Evolutionary conservation across 2,113 vertebrate genomes (phyloP).

Genomic region (Parotia lawesii): DNA sequence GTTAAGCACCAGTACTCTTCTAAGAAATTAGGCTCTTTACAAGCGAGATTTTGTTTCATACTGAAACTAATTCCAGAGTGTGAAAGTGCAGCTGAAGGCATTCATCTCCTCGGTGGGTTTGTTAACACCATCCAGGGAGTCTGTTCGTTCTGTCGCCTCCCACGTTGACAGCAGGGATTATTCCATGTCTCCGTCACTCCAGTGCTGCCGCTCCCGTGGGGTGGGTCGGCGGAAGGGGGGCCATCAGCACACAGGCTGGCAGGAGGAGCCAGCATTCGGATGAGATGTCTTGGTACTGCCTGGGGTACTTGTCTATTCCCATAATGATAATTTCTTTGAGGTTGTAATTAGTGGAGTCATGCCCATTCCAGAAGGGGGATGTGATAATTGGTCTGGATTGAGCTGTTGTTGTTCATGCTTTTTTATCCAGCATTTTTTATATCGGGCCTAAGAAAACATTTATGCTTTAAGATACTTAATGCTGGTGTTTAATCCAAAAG

Average conservation of each 20-base stretch:
- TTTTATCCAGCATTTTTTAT: not conserved
- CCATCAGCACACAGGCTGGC: conserved; percentile 8
- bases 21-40: not conserved
- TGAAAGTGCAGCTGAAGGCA: conserved; percentile 41
- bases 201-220: conserved; percentile 4
- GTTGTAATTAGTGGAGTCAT: conserved; percentile 51
- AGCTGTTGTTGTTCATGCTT: not conserved
- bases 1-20: not conserved
- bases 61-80: not conserved
- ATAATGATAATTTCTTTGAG: conserved; percentile 15
- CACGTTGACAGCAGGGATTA: conserved; percentile 46
- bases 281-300: conserved; percentile 23
- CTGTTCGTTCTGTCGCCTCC: conserved; percentile 9
- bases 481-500: not conserved
- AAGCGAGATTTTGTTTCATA: not conserved
- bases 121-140: not conserved
- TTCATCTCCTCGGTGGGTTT: conserved; percentile 29
- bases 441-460: not conserved
- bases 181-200: conserved; percentile 26
- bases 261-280: not conserved
- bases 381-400: not conserved
- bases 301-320: conserved; percentile 39
- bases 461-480: not conserved
- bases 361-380: not conserved
- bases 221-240: conserved; percentile 30